phyloP scores from a whole-genome alignment of 2,888 invertebrate genomes.

The Limnephilus lunatus region DNA sequence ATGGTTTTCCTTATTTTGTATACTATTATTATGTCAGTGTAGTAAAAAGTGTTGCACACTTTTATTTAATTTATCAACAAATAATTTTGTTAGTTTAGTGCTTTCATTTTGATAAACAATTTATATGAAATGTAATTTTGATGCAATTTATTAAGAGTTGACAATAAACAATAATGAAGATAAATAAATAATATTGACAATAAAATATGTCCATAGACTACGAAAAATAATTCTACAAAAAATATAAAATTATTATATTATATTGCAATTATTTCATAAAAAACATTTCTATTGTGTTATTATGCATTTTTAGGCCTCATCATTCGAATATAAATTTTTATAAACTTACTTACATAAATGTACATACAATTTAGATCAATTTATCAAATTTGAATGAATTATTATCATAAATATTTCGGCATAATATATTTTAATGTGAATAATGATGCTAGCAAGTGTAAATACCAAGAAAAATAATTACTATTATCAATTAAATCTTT shows the following conservation, averaged over 20 bases:
- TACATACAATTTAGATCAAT: neutral
- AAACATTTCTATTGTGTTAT: neutral
- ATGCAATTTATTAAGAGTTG: neutral
- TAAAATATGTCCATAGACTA: constrained; percentile 39
- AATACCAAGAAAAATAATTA: neutral
- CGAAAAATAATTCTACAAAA: constrained; percentile 3
- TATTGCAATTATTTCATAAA: neutral
- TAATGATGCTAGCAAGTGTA: neutral
- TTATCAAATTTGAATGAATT: neutral
- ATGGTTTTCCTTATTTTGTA: neutral
- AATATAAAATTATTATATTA: neutral
- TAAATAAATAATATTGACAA: constrained; percentile 18
- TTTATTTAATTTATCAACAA: neutral
- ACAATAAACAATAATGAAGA: constrained; percentile 35
- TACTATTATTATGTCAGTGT: neutral
- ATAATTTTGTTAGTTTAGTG: too few relatives aligned
- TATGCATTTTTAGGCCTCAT: neutral
- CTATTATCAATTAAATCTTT: neutral
- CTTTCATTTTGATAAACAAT: neutral
- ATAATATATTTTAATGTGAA: neutral
- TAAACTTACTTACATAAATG: neutral
- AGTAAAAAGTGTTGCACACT: neutral
- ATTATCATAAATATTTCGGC: neutral
- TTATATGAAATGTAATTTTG: neutral
- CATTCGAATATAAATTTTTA: neutral